These are phyloP conservation scores for Lasioglossum leucozonium DNA, from an alignment of 2,888 invertebrate species.

Conservation along the genomic window DNA sequence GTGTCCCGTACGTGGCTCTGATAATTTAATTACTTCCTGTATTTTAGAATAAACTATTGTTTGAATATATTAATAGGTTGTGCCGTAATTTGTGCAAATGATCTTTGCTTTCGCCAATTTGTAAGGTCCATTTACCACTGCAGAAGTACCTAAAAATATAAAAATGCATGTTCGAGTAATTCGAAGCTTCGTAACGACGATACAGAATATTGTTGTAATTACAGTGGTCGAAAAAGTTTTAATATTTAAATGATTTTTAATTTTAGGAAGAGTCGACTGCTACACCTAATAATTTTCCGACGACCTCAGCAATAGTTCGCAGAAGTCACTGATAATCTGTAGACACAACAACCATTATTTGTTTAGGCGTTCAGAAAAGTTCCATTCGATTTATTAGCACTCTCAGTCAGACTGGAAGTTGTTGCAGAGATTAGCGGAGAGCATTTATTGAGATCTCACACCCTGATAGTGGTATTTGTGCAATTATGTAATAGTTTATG, in stretches of 20 bases:
- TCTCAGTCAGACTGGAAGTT: background rate
- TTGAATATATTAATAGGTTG: background rate
- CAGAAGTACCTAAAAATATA: background rate
- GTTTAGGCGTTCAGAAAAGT: background rate
- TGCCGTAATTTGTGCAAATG: background rate
- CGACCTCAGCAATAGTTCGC: background rate
- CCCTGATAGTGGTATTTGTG: background rate
- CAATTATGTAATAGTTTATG: background rate
- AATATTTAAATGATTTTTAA: background rate
- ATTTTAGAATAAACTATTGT: background rate
- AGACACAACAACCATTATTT: background rate
- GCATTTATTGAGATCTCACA: conserved; percentile 1
- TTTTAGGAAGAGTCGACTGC: background rate
- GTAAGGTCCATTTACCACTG: background rate
- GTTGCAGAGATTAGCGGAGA: background rate
- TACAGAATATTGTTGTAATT: background rate
- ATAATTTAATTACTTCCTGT: no score
- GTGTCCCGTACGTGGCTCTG: no score
- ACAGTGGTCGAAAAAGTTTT: background rate
- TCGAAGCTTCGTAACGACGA: background rate
- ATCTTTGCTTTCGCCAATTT: background rate
- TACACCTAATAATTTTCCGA: background rate
- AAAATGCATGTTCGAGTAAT: background rate
- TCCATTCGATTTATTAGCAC: background rate
- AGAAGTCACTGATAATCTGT: background rate